Base-by-base conservation (phyloP, 1,140 invertebrate species). In the Sinella curviseta region DNA sequence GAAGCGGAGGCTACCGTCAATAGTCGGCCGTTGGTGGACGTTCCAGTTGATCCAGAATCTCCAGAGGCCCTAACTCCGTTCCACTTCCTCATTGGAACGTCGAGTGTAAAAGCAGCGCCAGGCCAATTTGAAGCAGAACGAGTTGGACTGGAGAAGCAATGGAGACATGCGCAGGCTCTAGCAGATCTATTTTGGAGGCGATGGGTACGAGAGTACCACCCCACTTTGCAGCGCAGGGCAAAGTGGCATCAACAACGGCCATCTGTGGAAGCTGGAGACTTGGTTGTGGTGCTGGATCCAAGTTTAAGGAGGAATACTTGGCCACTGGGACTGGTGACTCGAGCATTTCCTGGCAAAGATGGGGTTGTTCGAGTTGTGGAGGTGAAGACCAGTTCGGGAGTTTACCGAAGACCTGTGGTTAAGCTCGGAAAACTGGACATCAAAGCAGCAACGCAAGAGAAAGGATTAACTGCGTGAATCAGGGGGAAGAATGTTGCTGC, bases 111-210 rank as follows among this genome's bases (percentile, higher is more conserved):
- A 8, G n/a, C 28, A 26, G 48, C 78, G 31, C 70, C 78, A 20
- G 67, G 55, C 4, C 3, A 60, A 16, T 36, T 81, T 70, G 26
- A 54, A 16, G 74, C 80, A 12, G 28, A 77, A 20, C 74, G 77
- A n/a, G 16, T 77, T 14, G 24, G 16, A 16, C n/a, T 65, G 12
- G 30, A 48, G 0, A 54, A 82, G 76, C 33, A 35, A 35, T 82
- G 78, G 65, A 54, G 76, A 33, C 55, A 54, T 1, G 12, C 76
- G 1, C 78, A 80, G 35, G 39, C 20, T 2, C 39, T 80, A n/a
- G 81, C 76, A 20, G 77, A 82, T n/a, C 28, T 74, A 0, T 82
- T 82, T 48, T 82, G 81, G 81, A 48, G 54, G 26, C 79, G 81
- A 12, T 82, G 79, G 79, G 24, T 78, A 24, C 74, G 39, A 17